Evolutionary conservation across 2,113 vertebrate genomes (phyloP), one percentile per base, ranked within the genome.

Genomic region (Eublepharis macularius): DNA sequence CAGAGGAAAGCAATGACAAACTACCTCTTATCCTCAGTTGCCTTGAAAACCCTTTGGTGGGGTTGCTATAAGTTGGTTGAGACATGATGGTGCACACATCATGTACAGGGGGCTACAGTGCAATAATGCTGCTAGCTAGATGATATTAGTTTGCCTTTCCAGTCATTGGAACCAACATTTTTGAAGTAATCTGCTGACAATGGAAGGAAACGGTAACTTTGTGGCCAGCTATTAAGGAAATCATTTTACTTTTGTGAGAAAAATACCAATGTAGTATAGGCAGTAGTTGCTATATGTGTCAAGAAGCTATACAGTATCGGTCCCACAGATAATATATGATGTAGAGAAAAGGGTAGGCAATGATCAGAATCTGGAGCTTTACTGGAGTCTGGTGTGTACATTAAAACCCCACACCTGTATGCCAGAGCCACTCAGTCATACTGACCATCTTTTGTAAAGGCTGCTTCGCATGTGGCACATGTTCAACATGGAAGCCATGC

Each of bases 181-280:
- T 63, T 9, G 66, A 36, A 84, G n/a, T 47, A 86, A 3, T 76
- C 45, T 81, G 16, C 76, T 82, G 76, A 29, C 82, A 81, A 21
- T 77, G 81, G 84, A 74, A 63, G 0, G 43, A 32, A 51, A 32
- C 29, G 41, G 43, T 49, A 49, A 57, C 14, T 0, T 80, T 86
- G 76, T 89, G 45, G 26, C 17, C 54, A 66, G 3, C 87, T 63
- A 80, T 39, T 74, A 54, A 17, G 82, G 70, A 21, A 86, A 91
- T 70, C 70, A 81, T 16, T 69, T 83, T 47, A 19, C 39, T 76
- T 60, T 0, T 63, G 16, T 65, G 36, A 86, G 36, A 83, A 81
- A 60, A 88, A 77, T 5, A 87, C 45, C 1, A 76, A 49, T 13
- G 21, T 39, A 29, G 45, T 49, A 76, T 24, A 65, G 43, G 13